Base-by-base conservation (phyloP, 2,888 invertebrate genomes). In the Yponomeuta evonymella region DNA sequence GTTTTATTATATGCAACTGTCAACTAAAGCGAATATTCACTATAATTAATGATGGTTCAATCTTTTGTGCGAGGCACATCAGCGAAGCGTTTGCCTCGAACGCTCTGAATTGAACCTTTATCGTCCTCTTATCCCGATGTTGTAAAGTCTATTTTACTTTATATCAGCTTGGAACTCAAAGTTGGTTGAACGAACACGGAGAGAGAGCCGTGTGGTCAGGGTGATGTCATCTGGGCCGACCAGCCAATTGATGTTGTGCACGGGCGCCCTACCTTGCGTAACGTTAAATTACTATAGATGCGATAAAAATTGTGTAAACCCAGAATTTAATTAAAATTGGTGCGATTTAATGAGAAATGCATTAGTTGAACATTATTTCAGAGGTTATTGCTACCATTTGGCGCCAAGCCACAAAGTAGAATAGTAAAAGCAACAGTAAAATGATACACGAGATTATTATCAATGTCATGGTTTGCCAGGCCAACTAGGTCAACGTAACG, bases 201-300 rank as follows among this genome's bases (percentile, higher is more conserved):
- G 48, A 68, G 70, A 67, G 70, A 58, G 72, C 72, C 62, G 67
- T 58, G 51, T 58, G 72, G 69, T 69, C 67, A 71, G 71, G 74
- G 72, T 87, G 87, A 87, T 83, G 85, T 87, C 87, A 87, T 87
- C 79, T 82, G 79, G 83, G 84, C 77, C 86, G 76, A 73, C 76
- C 43, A 76, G 73, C 78, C 82, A 85, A 84, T 84, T 86, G 85
- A 83, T 74, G 72, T 51, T 73, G 72, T 71, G 75, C 75, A 72
- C 73, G 51, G 15, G 65, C 65, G 51, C 66, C 36, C 23, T 64
- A 70, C 63, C 12, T 67, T 66, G 66, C 51, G 66, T 51, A 70
- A 66, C 66, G 15, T 58, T 58, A 15, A 58, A 58, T 58, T 58
- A 10, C 15, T 58, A 51, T 51, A 58, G 51, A 58, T 58, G 5